phyloP scores from a whole-genome alignment of 2,888 invertebrate genomes.

The Timandra comae region DNA sequence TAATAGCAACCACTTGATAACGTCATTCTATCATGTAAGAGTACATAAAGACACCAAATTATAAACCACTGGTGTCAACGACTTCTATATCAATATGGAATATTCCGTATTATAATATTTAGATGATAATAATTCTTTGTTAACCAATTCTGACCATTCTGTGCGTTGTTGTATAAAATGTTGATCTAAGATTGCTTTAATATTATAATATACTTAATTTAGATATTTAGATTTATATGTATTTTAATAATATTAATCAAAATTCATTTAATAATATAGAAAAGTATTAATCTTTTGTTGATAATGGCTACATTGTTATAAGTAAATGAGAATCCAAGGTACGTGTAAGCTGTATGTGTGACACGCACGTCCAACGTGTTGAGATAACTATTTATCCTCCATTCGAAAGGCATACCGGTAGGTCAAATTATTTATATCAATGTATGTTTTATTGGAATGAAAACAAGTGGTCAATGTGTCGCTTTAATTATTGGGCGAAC shows the following conservation, averaged over 20 bases:
- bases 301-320: too few relatives aligned
- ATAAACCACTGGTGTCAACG: conserved; percentile 32
- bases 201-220: too few relatives aligned
- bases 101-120: too few relatives aligned
- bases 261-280: too few relatives aligned
- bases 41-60: conserved; percentile 28
- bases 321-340: too few relatives aligned
- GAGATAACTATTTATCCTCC: conserved; percentile 35
- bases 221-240: too few relatives aligned
- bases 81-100: conserved; percentile 23
- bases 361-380: conserved; percentile 35
- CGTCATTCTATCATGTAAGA: conserved; percentile 32
- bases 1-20: conserved; percentile 4
- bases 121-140: too few relatives aligned
- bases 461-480: conserved; percentile 67
- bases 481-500: conserved; percentile 65
- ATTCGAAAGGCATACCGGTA: conserved; percentile 44
- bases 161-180: too few relatives aligned
- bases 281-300: too few relatives aligned
- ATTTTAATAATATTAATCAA: too few relatives aligned
- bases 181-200: too few relatives aligned
- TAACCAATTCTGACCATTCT: too few relatives aligned
- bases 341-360: conserved; percentile 6
- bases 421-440: conserved; percentile 52
- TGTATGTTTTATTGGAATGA: conserved; percentile 41